Evolutionary conservation across 2,113 vertebrate species (phyloP), one percentile per base, ranked within the genome.

Genomic region (Ursus arctos): DNA sequence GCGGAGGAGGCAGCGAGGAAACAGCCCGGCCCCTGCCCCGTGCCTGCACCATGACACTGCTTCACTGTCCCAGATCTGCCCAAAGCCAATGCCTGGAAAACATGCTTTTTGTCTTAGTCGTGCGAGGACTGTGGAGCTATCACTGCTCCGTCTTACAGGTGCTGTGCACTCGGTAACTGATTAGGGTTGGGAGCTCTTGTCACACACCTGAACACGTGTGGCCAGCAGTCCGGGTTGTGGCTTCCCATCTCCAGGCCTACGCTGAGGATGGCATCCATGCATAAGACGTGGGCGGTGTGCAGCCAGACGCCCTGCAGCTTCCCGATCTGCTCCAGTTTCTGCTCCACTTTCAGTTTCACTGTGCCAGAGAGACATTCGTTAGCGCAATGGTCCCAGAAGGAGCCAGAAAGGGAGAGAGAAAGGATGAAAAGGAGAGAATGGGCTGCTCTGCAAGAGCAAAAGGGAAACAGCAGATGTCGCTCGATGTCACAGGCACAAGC

Each of bases 241-340:
- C 99, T 99, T 97, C 99, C 99, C 99, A 99, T 99, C 98, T 99
- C 99, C 98, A 99, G 98, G 76, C 99, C 99, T 76, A 99, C 99
- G 1, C 99, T 99, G 92, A 99, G 99, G 97, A 99, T 99, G 97
- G 99, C 99, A n/a, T 99, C 99, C 99, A 99, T 99, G 98, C 99
- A 99, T 97, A 99, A 98, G 94, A 99, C 99, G 71, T 99, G 99
- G 91, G 99, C 99, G 6, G 99, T 99, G 97, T 99, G 99, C 83
- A 99, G 98, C 96, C 99, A 99, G 67, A 99, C 99, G 69, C 99
- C 99, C 94, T 99, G 99, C 85, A 98, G 97, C 82, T 99, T 99
- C 55, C 99, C 99, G 98, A 99, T 99, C 99, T 99, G 99, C 95
- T 99, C 99, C 98, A 99, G 98, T 98, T 99, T 99, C 98, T 99